Conservation (phyloP, 1,140 invertebrate species). For the Achatina immaculata region DNA sequence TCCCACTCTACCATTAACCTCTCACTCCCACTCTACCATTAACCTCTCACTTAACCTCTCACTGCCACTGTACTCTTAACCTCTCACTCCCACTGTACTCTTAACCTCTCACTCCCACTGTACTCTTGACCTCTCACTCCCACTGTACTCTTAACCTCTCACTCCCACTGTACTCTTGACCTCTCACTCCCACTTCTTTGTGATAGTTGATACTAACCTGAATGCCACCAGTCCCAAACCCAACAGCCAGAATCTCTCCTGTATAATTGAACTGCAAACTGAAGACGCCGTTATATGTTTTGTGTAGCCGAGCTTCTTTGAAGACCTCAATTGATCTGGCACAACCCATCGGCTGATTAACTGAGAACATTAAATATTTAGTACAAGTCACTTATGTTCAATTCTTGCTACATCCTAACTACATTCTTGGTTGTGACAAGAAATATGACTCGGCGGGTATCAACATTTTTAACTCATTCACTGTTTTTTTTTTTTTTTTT, state of each 20-base stretch:
- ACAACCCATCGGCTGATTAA: not conserved
- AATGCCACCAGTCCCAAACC: slow-evolving; percentile 33
- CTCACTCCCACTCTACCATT: too few species aligned
- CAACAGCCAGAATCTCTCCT: slow-evolving; percentile 29
- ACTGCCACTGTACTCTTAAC: too few species aligned
- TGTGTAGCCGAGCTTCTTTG: slow-evolving; percentile 23
- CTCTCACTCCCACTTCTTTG: too few species aligned
- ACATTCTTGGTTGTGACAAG: not conserved
- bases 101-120: too few species aligned
- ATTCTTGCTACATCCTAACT: not conserved
- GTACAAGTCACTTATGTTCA: not conserved
- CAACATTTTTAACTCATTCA: not conserved
- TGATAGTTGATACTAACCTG: slow-evolving; percentile 28
- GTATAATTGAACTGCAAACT: slow-evolving; percentile 29
- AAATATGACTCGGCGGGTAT: not conserved
- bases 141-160: too few species aligned
- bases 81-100: too few species aligned
- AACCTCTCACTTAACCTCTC: too few species aligned
- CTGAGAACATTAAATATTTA: slow-evolving; percentile 1
- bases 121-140: too few species aligned
- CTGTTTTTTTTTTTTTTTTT: too few species aligned
- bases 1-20: too few species aligned
- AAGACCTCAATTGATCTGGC: not conserved
- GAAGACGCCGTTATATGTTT: slow-evolving; percentile 26
- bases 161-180: too few species aligned